Base-by-base conservation (phyloP, 2,797 vertebrate genomes). In the Melanotaenia maccullochi region DNA sequence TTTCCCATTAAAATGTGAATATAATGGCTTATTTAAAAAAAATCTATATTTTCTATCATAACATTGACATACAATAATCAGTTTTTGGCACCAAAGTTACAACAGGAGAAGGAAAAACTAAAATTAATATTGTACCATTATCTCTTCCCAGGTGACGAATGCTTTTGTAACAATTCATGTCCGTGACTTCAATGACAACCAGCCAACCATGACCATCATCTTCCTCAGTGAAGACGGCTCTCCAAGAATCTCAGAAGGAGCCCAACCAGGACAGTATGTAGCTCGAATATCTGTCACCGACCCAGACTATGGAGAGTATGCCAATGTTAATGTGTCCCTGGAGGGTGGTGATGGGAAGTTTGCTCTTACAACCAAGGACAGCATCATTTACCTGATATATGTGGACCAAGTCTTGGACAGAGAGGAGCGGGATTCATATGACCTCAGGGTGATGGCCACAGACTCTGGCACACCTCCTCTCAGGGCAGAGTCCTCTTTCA, bases 201-300 rank as follows among this genome's bases (percentile, higher is more conserved):
- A 98, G 86, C 98, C 97, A 74, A 98, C 97, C 70, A 99, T 99
- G 97, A 99, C 97, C 61, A 98, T 99, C 87, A 99, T 99, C 90
- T 99, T 99, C 87, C 95, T 99, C 71, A 99, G 97, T 5, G 97
- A 99, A 58, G 97, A 99, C 0, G 98, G 98, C 57, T 97, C 97
- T 7, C 97, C 98, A 0, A 95, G 94, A 44, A 96, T 99, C 86
- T 99, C 97, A 0, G 98, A 99, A 87, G 97, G 97, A 18, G 98
- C 97, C 57, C 97, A 97, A n/a, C 97, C 97, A 0, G 98, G 98
- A 22, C 97, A 99, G 83, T 98, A 98, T 0, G 98, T 99, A 33
- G 98, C 98, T 54, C 95, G 98, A 9, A 99, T 99, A 90, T 99
- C 98, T 0, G 98, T 99, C 54, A 97, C 98, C 0, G 98, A 99